Conservation (phyloP, 2,888 invertebrate genomes). For the Barypeithes pellucidus region DNA sequence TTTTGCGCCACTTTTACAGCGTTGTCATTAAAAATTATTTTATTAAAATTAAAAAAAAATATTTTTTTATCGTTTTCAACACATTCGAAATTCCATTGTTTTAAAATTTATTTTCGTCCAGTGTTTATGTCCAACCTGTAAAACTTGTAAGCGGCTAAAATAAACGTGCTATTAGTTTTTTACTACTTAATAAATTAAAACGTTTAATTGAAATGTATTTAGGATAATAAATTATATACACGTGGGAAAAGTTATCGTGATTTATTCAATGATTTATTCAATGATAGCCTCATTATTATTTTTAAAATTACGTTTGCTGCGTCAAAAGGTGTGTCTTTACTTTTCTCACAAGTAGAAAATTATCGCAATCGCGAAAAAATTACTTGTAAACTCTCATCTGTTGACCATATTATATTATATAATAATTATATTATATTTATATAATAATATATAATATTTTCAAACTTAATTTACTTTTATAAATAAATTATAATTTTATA, state of each 20-base stretch:
- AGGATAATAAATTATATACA: conserved; percentile 1
- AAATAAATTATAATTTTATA: too few species aligned
- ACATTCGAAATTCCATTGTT: neutral
- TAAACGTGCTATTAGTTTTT: neutral
- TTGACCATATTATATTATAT: too few species aligned
- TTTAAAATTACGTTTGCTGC: neutral
- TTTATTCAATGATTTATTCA: neutral
- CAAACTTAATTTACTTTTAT: too few species aligned
- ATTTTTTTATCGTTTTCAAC: neutral
- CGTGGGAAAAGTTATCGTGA: neutral
- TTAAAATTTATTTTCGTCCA: neutral
- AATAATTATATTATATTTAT: too few species aligned
- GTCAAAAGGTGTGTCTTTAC: neutral
- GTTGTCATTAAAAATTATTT: too few species aligned
- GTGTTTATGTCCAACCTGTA: neutral
- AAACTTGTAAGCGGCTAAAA: neutral
- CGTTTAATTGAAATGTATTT: conserved; percentile 5
- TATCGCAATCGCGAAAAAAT: too few species aligned
- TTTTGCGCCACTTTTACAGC: too few species aligned
- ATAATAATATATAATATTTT: too few species aligned
- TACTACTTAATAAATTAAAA: conserved; percentile 5
- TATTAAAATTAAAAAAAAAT: too few species aligned
- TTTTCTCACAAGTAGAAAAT: too few species aligned
- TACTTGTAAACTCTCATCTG: too few species aligned
- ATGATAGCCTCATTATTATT: neutral